Base-by-base conservation (phyloP, 2,113 vertebrate genomes). In the Leptocoma aspasia region DNA sequence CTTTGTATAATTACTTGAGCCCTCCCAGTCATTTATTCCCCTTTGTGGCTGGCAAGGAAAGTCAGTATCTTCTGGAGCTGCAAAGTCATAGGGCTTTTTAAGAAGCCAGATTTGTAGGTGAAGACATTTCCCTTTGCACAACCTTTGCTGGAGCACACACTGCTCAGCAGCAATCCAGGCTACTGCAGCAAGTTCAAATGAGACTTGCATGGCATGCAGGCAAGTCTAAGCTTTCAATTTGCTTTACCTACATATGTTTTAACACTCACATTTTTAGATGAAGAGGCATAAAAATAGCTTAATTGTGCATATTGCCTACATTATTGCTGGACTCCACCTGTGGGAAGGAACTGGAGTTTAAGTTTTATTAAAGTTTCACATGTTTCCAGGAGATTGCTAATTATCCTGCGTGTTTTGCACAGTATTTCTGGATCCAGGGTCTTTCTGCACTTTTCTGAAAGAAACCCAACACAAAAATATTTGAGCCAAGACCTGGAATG, bases 381-480 rank as follows among this genome's bases (percentile, higher is more conserved):
- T 92, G 91, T 97, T 97, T 98, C 92, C 93, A 97, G 76, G 94
- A 96, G 94, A 70, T 78, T 90, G 92, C 92, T 97, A 98, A 98
- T 98, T 97, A 98, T 76, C 88, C 77, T 65, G 91, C 3, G 3
- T 90, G 81, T 95, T 97, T 97, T 96, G 94, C 92, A 96, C 71
- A 86, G 42, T 77, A 94, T 92, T 95, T 95, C 82, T 97, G 94
- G 97, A 97, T 97, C 85, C 87, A 92, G 97, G 93, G 93, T 82
- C 87, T 96, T 96, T 95, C 95, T 97, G 95, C 95, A 95, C 95
- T 96, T 97, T 96, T 93, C 78, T 86, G 93, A 97, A 97, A 89
- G 92, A 97, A 97, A 95, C 91, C 44, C 90, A 94, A 94, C 93
- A 89, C 90, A 97, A 95, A 95, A 96, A 93, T 95, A 97, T 89